Evolutionary conservation across 1,140 invertebrate species (phyloP).

Genomic region (Vanessa atalanta): DNA sequence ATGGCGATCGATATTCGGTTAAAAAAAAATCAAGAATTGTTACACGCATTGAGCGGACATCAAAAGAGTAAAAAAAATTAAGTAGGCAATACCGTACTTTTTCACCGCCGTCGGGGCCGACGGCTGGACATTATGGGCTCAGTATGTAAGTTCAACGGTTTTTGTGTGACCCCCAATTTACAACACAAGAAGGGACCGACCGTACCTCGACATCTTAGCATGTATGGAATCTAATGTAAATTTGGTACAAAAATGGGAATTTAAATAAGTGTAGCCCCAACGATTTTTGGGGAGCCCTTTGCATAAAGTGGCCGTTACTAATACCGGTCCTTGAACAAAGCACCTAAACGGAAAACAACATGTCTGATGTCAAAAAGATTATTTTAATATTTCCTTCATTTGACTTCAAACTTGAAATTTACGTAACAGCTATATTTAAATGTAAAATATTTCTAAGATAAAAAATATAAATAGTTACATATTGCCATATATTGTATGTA

Average conservation of each 20-base stretch:
- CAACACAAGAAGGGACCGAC: constrained; percentile 71
- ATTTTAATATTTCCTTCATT: background rate
- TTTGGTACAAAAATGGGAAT: constrained; percentile 77
- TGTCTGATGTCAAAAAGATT: background rate
- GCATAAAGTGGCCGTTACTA: constrained; percentile 70
- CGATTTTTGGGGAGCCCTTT: constrained; percentile 51
- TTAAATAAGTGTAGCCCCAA: constrained; percentile 73
- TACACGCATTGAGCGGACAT: constrained; percentile 42
- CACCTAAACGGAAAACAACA: background rate
- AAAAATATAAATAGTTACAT: background rate
- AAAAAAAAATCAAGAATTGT: constrained; percentile 65
- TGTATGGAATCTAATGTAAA: constrained; percentile 74
- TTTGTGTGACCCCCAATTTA: constrained; percentile 79
- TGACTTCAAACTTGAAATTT: too few species aligned
- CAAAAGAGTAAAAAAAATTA: constrained; percentile 65
- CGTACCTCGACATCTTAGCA: constrained; percentile 69
- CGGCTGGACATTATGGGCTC: constrained; percentile 75
- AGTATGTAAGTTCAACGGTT: constrained; percentile 73
- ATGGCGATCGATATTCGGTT: constrained; percentile 54
- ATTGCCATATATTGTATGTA: background rate
- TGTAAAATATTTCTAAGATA: background rate
- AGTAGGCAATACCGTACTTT: constrained; percentile 57
- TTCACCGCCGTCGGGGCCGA: constrained; percentile 58
- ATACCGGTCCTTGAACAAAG: constrained; percentile 52
- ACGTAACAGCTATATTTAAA: background rate